phyloP scores from a whole-genome alignment of 1,140 invertebrate species.

The Ostrea denselamellosa region DNA sequence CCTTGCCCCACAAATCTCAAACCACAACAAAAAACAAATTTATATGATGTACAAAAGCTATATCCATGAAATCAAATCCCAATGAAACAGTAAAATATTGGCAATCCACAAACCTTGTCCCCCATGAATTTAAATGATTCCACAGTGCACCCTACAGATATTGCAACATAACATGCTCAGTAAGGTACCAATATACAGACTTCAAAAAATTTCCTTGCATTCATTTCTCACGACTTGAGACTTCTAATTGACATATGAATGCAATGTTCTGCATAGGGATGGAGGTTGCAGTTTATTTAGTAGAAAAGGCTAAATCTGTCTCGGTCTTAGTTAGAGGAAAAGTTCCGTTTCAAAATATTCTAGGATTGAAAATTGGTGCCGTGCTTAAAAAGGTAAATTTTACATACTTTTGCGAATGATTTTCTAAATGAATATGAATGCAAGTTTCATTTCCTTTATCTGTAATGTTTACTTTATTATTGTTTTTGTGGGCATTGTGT shows the following conservation, averaged over 20 bases:
- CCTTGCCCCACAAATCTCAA: too few species aligned
- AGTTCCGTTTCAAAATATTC: conserved; percentile 86
- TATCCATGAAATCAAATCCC: too few species aligned
- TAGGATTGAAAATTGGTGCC: conserved; percentile 86
- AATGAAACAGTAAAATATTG: too few species aligned
- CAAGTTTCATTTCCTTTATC: not conserved
- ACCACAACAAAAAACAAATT: too few species aligned
- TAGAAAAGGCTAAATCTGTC: conserved; percentile 87
- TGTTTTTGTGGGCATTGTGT: too few species aligned
- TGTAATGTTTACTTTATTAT: not conserved
- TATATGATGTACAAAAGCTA: too few species aligned
- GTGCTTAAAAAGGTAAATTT: conserved; percentile 65
- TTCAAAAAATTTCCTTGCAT: not conserved
- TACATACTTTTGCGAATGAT: not conserved
- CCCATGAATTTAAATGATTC: too few species aligned
- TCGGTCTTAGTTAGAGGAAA: conserved; percentile 87
- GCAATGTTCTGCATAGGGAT: conserved; percentile 80
- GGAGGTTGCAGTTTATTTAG: conserved; percentile 89
- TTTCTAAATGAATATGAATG: not conserved
- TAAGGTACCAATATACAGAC: too few species aligned
- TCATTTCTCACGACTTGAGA: not conserved
- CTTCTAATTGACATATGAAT: not conserved
- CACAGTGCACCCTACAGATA: too few species aligned
- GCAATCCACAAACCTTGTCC: too few species aligned
- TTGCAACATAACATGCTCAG: too few species aligned